phyloP scores from a whole-genome alignment of 2,113 vertebrate species.

The Danionella cerebrum region DNA sequence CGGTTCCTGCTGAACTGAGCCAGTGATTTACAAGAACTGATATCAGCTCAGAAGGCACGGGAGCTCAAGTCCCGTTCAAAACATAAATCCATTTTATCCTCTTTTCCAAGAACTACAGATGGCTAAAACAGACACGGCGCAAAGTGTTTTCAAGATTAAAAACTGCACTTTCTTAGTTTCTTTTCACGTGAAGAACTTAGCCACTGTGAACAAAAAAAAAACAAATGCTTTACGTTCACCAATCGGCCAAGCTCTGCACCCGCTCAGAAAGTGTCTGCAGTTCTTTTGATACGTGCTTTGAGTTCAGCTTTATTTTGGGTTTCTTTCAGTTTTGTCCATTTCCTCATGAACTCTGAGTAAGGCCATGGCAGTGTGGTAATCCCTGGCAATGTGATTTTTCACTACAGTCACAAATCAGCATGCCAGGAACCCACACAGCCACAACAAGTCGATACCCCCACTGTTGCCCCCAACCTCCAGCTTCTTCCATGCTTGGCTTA shows the following conservation, averaged over 20 bases:
- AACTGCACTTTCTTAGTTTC: constrained; percentile 46
- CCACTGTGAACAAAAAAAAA: constrained; percentile 99
- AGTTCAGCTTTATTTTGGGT: background rate
- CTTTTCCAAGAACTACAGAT: constrained; percentile 5
- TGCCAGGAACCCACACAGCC: constrained; percentile 99
- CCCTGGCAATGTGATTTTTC: constrained; percentile 99
- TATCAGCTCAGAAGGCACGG: constrained; percentile 99
- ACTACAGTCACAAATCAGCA: constrained; percentile 99
- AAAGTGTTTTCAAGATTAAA: background rate
- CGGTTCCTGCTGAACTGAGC: constrained; percentile 99
- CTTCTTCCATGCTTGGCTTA: constrained; percentile 51
- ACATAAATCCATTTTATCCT: background rate
- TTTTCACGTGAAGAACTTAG: constrained; percentile 99
- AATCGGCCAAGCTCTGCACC: constrained; percentile 99
- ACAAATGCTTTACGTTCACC: constrained; percentile 99
- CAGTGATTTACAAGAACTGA: constrained; percentile 95
- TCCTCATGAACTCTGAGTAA: background rate
- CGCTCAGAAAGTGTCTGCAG: constrained; percentile 69
- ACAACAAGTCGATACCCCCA: constrained; percentile 59
- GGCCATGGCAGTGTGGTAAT: constrained; percentile 94
- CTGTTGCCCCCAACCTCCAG: background rate
- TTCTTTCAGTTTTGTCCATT: background rate
- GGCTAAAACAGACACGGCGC: too few relatives aligned
- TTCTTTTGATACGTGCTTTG: background rate
- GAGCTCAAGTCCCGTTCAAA: constrained; percentile 74